Evolutionary conservation across 2,888 invertebrate genomes (phyloP), one percentile per base, ranked within the genome.

Genomic region (Quadroppia sp.): DNA sequence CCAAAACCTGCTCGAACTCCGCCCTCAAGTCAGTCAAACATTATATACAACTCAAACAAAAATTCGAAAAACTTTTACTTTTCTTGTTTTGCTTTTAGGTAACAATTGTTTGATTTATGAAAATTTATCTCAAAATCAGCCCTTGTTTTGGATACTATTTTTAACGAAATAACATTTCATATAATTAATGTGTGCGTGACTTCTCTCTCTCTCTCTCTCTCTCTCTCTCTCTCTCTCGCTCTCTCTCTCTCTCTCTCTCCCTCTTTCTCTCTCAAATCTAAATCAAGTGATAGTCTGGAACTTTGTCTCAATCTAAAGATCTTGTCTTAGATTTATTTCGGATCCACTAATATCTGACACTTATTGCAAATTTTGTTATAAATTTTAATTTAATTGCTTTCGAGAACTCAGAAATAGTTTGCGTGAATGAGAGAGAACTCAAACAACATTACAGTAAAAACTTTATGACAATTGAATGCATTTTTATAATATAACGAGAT

Each of bases 1-100:
- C 15, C 30, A 67, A 67, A 67, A 67, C 67, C 67, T 67, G 67
- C 67, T 67, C 40, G 23, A 36, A 40, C 67, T 67, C 67, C 67
- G 36, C 67, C 67, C 67, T 13, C 6, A 67, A 67, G 67, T 23
- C 67, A 67, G 36, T 67, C 36, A 36, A 36, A 36, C 36, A 67
- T 67, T 67, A 67, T 67, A 23, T 67, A 36, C 67, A 40, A 40
- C 13, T 28, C 17, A 28, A 17, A 32, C 40, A 40, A 9, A n/a
- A 20, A 42, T n/a, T 32, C 13, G 36, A 64, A 30, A 67, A 40
- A 67, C 67, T 67, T 67, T 67, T 67, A 67, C 67, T 67, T 53
- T 53, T 53, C 11, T 23, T 53, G 20, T 53, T 50, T 50, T 50
- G 3, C 13, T 17, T 7, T 53, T 53, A 23, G n/a, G 20, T 25